phyloP scores from a whole-genome alignment of 2,113 vertebrate species.

The Heterotis niloticus region DNA sequence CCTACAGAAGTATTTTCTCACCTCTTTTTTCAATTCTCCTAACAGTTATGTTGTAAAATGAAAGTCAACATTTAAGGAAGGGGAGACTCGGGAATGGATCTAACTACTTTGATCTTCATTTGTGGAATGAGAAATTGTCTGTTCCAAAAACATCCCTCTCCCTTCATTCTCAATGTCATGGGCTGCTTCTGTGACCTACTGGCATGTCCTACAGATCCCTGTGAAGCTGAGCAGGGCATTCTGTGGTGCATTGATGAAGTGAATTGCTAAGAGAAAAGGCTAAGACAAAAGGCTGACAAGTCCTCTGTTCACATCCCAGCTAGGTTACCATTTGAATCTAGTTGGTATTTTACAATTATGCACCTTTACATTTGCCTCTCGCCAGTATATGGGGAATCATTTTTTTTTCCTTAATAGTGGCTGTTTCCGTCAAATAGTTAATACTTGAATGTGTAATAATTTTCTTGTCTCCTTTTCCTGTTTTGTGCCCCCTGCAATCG shows the following conservation, averaged over 20 bases:
- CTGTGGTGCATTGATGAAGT: conserved; percentile 20
- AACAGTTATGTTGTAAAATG: conserved; percentile 20
- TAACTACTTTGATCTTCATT: conserved; percentile 53
- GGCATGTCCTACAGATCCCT: background rate
- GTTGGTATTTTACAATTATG: conserved; percentile 6
- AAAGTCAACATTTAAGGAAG: conserved; percentile 41
- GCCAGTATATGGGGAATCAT: background rate
- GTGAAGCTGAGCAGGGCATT: background rate
- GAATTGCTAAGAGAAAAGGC: background rate
- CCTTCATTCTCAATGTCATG: background rate
- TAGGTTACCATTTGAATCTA: conserved; percentile 38
- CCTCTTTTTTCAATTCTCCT: background rate
- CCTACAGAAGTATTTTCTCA: conserved; percentile 41
- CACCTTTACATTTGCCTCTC: conserved; percentile 33
- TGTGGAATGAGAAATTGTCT: conserved; percentile 53
- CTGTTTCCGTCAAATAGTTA: background rate
- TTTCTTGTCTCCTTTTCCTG: conserved; percentile 29
- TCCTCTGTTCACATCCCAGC: too few relatives aligned
- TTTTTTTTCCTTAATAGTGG: background rate
- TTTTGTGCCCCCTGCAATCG: conserved; percentile 2
- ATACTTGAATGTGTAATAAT: conserved; percentile 34
- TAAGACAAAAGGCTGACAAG: too few relatives aligned
- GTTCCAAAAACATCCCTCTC: conserved; percentile 16
- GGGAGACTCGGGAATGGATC: conserved; percentile 41
- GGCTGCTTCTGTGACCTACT: background rate